Evolutionary conservation across 2,797 vertebrate genomes (phyloP).

Genomic region (Myotis pilosus): DNA sequence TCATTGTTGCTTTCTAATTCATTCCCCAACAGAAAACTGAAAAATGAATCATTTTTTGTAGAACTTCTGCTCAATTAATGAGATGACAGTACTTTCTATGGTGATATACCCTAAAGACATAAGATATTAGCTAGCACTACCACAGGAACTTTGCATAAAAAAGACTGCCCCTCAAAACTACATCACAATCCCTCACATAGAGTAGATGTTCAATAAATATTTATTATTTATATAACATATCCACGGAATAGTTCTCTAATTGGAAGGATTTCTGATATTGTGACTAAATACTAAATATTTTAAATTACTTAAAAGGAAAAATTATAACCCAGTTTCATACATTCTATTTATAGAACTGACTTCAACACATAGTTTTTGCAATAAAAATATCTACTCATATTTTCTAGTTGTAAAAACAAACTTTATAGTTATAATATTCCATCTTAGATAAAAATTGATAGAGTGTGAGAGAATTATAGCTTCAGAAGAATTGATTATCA

Average conservation of each 20-base stretch:
- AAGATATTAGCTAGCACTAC: neutral
- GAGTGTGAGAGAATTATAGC: neutral
- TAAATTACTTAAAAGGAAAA: conserved; percentile 5
- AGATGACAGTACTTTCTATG: neutral
- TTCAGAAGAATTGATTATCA: neutral
- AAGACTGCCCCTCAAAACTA: neutral
- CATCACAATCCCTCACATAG: neutral
- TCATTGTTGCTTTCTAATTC: neutral
- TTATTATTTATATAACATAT: neutral
- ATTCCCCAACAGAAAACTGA: neutral
- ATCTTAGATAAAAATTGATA: neutral
- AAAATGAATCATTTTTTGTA: neutral
- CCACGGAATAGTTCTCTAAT: neutral
- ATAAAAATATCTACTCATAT: neutral
- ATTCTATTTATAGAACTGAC: neutral
- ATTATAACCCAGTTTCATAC: neutral
- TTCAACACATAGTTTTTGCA: neutral
- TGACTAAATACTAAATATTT: neutral
- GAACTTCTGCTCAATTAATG: neutral
- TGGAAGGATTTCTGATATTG: neutral
- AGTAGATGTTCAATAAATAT: neutral
- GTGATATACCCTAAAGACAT: neutral
- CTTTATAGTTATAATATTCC: neutral
- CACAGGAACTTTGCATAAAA: neutral
- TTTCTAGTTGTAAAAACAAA: neutral